A percentile compares a stretch with the other conserved stretches of the same genome.
Evolutionary conservation across 2,113 vertebrate species (phyloP).

Genomic region (Bothrops jararaca): DNA sequence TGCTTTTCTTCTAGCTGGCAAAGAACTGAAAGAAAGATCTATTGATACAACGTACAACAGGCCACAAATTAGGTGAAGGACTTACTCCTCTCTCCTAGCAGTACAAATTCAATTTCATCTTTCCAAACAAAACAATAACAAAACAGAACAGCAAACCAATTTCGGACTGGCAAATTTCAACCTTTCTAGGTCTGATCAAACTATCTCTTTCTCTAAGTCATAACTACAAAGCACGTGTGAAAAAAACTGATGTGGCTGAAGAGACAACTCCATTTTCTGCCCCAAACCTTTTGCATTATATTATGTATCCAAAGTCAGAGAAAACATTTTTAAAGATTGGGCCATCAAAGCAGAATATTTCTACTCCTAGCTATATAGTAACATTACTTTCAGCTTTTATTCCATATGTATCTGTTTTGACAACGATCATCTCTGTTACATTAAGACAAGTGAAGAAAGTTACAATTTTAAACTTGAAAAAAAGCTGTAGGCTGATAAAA

Average conservation of each 20-base stretch:
- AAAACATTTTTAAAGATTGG: conserved; percentile 19
- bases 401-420: conserved; percentile 41
- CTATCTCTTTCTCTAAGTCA: background rate
- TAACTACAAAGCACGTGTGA: background rate
- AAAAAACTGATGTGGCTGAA: background rate
- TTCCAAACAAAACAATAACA: background rate
- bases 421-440: background rate
- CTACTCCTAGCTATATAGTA: conserved; percentile 17
- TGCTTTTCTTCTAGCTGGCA: conserved; percentile 9
- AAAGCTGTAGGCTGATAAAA: background rate
- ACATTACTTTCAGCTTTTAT: conserved; percentile 10
- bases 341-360: conserved; percentile 24
- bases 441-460: background rate
- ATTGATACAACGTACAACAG: no score
- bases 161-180: background rate
- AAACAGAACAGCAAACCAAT: background rate
- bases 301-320: background rate
- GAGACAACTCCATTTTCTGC: background rate
- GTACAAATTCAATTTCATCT: background rate
- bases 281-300: background rate
- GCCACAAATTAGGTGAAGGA: background rate
- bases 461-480: background rate
- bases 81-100: background rate
- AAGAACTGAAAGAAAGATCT: background rate
- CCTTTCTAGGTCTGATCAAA: background rate